phyloP scores from a whole-genome alignment of 2,888 invertebrate genomes.

The Drosophila helvetica region DNA sequence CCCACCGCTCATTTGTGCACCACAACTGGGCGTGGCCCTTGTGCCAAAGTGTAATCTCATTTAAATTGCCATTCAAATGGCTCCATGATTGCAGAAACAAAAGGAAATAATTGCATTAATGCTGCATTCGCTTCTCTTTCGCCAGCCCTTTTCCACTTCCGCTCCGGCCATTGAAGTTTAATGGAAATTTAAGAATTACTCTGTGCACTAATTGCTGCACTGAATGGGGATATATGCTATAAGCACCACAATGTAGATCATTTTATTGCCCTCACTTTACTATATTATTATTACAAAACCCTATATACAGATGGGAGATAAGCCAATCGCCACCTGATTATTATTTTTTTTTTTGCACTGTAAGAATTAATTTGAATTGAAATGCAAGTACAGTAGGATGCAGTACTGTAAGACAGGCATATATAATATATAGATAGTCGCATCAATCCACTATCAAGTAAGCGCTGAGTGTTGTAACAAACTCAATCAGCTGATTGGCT shows the following conservation, averaged over 20 bases:
- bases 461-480: too few relatives aligned
- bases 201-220: constrained; percentile 9
- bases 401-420: neutral
- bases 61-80: constrained; percentile 58
- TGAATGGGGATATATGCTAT: neutral
- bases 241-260: neutral
- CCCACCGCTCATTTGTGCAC: constrained; percentile 7
- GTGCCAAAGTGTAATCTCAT: constrained; percentile 52
- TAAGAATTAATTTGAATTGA: neutral
- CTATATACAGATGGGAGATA: neutral
- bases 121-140: constrained; percentile 26
- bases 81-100: constrained; percentile 2
- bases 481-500: neutral
- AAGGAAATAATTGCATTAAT: constrained; percentile 59
- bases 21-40: constrained; percentile 45
- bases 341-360: too few relatives aligned
- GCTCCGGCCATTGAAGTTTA: constrained; percentile 36
- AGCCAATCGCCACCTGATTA: neutral
- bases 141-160: constrained; percentile 47
- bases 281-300: neutral
- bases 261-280: neutral
- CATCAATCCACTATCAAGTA: neutral
- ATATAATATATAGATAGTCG: neutral
- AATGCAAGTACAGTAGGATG: neutral
- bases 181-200: constrained; percentile 12